Percentiles rank a stretch among this genome's conserved stretches.
Conservation (phyloP, 2,888 invertebrate genomes). For the Drosophila phalerata region DNA sequence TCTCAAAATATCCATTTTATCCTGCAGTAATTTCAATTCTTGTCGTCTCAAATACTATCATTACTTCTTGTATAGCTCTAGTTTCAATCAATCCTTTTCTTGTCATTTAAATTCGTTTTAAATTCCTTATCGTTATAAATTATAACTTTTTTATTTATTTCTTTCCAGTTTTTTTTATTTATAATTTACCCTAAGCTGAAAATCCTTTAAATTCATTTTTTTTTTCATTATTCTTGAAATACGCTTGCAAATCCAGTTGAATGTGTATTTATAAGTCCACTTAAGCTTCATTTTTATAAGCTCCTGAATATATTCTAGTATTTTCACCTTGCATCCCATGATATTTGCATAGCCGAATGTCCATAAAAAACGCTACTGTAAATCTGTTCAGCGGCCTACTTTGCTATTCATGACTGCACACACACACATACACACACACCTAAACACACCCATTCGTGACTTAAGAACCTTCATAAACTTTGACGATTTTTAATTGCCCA, state of each 20-base stretch:
- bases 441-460: conserved; percentile 21
- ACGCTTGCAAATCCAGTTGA: conserved; percentile 12
- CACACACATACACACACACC: conserved; percentile 8
- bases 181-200: neutral
- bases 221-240: conserved; percentile 10
- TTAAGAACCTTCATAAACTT: conserved; percentile 40
- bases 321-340: conserved; percentile 24
- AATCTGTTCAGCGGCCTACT: conserved; percentile 39
- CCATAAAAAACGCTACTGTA: conserved; percentile 38
- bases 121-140: too few relatives aligned
- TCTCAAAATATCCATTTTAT: too few relatives aligned
- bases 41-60: too few relatives aligned
- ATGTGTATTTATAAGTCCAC: conserved; percentile 29
- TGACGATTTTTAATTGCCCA: conserved; percentile 73
- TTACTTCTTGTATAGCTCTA: too few relatives aligned
- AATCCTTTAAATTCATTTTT: neutral
- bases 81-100: neutral
- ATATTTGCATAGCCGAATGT: conserved; percentile 19
- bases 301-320: conserved; percentile 2
- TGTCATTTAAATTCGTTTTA: neutral
- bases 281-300: conserved; percentile 33
- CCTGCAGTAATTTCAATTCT: too few relatives aligned
- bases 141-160: neutral
- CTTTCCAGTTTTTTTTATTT: neutral
- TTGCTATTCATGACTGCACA: conserved; percentile 45